Evolutionary conservation across 2,797 vertebrate species (phyloP).

Genomic region (Calcarius lapponicus): DNA sequence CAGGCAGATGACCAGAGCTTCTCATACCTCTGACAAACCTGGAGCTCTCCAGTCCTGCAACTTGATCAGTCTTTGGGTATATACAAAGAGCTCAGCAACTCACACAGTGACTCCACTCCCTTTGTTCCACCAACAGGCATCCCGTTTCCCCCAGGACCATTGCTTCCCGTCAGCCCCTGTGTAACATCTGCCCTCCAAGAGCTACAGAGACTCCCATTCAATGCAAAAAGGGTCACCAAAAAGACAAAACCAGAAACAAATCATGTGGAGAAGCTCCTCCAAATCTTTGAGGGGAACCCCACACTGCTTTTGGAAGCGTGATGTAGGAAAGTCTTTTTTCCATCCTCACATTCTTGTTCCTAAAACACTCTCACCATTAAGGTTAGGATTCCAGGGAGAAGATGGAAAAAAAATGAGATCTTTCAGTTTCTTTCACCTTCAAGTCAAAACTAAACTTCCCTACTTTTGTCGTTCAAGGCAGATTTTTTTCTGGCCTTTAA

Average conservation of each 20-base stretch:
- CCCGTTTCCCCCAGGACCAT: background rate
- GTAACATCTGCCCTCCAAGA: background rate
- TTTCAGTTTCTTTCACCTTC: background rate
- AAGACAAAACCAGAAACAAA: background rate
- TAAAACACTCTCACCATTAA: background rate
- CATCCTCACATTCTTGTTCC: background rate
- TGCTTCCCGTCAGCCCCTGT: background rate
- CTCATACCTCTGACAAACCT: background rate
- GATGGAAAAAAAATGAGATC: background rate
- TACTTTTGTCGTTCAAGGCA: background rate
- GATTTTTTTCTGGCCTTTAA: background rate
- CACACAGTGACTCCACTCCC: background rate
- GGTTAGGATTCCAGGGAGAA: background rate
- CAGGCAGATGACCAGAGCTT: background rate
- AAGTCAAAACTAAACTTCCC: background rate
- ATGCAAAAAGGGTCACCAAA: background rate
- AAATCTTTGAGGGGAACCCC: background rate
- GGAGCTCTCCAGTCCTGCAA: background rate
- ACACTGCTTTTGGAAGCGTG: background rate
- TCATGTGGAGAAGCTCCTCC: background rate
- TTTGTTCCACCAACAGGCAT: background rate
- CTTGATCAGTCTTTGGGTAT: background rate
- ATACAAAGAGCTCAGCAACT: background rate
- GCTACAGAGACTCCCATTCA: background rate
- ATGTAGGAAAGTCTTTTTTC: background rate